Percentiles rank a stretch among this genome's conserved stretches.
These are phyloP conservation scores for Poecilia velifera DNA, from an alignment of 2,797 vertebrate species.

Conservation along the genomic window DNA sequence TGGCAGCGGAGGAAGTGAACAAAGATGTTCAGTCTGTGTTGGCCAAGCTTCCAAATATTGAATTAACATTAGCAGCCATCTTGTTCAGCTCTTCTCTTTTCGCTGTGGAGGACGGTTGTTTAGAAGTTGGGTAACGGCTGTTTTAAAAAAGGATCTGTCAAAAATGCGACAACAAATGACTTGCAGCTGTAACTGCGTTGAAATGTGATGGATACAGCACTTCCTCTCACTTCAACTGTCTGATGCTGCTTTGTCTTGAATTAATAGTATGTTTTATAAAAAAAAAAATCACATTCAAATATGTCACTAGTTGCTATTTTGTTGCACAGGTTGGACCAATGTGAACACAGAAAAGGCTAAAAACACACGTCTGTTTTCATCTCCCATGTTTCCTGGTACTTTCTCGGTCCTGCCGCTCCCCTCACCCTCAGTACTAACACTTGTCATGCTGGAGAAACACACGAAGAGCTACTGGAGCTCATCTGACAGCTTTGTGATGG, in stretches of 20 bases:
- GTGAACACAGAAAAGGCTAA: background rate
- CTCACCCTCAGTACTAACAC: background rate
- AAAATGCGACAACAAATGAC: background rate
- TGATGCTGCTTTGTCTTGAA: background rate
- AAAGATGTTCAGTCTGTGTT: too few relatives aligned
- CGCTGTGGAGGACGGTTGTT: too few relatives aligned
- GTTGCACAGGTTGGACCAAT: background rate
- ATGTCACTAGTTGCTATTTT: background rate
- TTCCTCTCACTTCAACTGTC: background rate
- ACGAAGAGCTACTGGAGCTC: background rate
- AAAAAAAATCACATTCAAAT: background rate
- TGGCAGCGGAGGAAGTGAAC: too few relatives aligned
- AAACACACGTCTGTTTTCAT: background rate
- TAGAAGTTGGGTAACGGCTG: too few relatives aligned
- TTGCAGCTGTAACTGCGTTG: background rate
- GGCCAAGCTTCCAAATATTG: too few relatives aligned
- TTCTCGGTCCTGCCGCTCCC: background rate
- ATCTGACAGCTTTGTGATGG: slow-evolving; percentile 5
- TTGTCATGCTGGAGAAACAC: background rate
- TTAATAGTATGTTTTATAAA: background rate
- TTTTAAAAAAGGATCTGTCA: background rate
- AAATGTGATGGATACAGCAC: background rate
- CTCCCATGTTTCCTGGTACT: background rate
- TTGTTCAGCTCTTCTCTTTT: too few relatives aligned
- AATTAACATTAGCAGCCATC: too few relatives aligned